These are phyloP conservation scores for Aspidoscelis tigris DNA, from an alignment of 2,113 vertebrate genomes.

Conservation along the genomic window DNA sequence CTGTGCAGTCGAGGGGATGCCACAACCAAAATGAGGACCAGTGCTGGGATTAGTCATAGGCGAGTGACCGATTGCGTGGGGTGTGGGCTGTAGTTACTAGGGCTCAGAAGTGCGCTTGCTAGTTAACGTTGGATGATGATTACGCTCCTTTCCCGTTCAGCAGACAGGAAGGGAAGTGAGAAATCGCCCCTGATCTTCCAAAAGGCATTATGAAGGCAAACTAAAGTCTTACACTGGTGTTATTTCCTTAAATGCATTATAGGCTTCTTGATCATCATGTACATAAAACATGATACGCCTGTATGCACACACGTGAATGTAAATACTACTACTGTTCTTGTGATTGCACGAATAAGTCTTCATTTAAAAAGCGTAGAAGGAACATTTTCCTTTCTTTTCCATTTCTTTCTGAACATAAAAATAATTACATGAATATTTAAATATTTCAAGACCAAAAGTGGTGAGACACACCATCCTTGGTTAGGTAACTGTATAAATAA, in stretches of 20 bases:
- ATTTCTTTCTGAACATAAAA: constrained; percentile 1
- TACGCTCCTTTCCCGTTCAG: too few relatives aligned
- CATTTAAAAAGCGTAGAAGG: constrained; percentile 1
- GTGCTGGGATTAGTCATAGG: too few relatives aligned
- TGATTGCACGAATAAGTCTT: constrained; percentile 19
- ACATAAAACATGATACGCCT: neutral
- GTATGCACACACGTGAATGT: constrained; percentile 6
- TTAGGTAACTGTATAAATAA: neutral
- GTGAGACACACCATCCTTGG: neutral
- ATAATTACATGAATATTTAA: constrained; percentile 37
- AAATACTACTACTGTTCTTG: neutral
- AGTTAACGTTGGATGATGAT: too few relatives aligned
- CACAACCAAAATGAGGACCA: too few relatives aligned
- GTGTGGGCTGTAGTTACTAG: too few relatives aligned
- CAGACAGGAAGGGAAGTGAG: too few relatives aligned
- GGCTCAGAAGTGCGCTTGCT: too few relatives aligned
- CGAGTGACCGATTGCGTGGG: too few relatives aligned
- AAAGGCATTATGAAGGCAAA: neutral
- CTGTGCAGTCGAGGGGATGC: too few relatives aligned
- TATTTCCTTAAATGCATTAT: neutral
- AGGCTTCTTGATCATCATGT: neutral
- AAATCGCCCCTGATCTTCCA: too few relatives aligned
- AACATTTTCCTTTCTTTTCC: constrained; percentile 13
- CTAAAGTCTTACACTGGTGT: too few relatives aligned
- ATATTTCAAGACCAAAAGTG: constrained; percentile 12